Base-by-base conservation (phyloP, 2,797 vertebrate species). In the Pagetopsis macropterus region DNA sequence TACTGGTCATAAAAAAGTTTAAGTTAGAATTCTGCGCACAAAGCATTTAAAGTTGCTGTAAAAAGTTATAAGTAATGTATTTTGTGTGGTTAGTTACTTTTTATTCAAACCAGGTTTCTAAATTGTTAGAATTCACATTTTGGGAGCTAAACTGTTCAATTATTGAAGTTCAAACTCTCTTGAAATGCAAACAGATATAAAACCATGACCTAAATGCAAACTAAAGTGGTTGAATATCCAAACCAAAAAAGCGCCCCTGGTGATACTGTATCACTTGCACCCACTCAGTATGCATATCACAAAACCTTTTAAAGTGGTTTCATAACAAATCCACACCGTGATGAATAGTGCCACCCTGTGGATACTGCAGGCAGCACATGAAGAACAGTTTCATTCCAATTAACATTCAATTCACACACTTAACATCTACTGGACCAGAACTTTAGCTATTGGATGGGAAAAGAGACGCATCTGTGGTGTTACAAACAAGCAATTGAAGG, bases 331-430 rank as follows among this genome's bases (percentile, higher is more conserved):
- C 61, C 75, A 85, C 85, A 61, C 43, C 65, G 84, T 81, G 84
- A 86, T 63, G 21, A 70, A 61, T 70, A 84, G 65, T 70, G 91
- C 93, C 94, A 84, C 84, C 91, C 8, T 78, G 92, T 92, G 93
- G 93, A 27, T 0, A 9, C 45, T 69, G 49, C 58, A 27, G 48
- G 78, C 37, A 76, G 10, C 23, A 19, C 50, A 57, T 19, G 13
- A 13, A 37, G 17, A 17, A 0, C 33, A 37, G 8, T 37, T 16
- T 21, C 1, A 13, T 0, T n/a, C 48, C 1, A 40, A 44, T 71
- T 70, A 33, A 68, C 72, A 87, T 79, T 76, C 70, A 54, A 1
- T 11, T 10, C 75, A n/a, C 57, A 56, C 13, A 4, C 11, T 17
- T 21, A 2, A 40, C 57, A 58, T 63, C 57, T 60, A 51, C 37